Conservation (phyloP, 2,888 invertebrate species). For the Sialis lutaria region DNA sequence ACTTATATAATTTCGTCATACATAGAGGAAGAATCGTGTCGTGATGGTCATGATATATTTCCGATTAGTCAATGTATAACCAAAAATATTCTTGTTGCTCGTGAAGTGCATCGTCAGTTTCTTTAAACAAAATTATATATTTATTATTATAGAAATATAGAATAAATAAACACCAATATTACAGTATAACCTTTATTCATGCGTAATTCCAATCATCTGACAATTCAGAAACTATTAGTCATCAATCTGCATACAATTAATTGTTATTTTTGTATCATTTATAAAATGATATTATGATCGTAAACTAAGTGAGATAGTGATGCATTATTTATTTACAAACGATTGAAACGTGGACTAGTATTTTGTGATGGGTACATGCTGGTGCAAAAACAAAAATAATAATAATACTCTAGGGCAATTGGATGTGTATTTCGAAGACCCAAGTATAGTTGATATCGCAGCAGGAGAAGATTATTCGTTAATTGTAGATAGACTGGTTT, state of each 20-base stretch:
- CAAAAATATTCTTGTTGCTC: no score
- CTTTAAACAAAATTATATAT: no score
- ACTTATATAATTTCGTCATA: no score
- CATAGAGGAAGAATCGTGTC: no score
- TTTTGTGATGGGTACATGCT: constrained; percentile 54
- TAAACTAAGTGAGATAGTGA: neutral
- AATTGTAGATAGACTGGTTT: constrained; percentile 52
- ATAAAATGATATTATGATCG: neutral
- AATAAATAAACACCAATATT: no score
- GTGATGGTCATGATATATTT: no score
- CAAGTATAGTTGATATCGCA: constrained; percentile 6
- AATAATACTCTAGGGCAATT: constrained; percentile 25
- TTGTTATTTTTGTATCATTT: neutral
- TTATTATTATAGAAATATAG: no score
- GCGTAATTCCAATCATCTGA: no score
- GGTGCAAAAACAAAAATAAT: constrained; percentile 48
- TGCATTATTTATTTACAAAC: neutral
- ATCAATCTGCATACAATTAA: neutral
- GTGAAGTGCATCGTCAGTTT: no score
- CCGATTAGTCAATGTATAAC: no score
- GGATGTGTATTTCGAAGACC: neutral
- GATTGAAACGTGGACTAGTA: neutral
- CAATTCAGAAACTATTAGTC: no score
- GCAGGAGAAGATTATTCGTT: constrained; percentile 21
- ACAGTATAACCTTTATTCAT: no score